A percentile compares a stretch with the other conserved stretches of the same genome.
Conservation (phyloP, 2,888 invertebrate species). For the Drosophila greeni region DNA sequence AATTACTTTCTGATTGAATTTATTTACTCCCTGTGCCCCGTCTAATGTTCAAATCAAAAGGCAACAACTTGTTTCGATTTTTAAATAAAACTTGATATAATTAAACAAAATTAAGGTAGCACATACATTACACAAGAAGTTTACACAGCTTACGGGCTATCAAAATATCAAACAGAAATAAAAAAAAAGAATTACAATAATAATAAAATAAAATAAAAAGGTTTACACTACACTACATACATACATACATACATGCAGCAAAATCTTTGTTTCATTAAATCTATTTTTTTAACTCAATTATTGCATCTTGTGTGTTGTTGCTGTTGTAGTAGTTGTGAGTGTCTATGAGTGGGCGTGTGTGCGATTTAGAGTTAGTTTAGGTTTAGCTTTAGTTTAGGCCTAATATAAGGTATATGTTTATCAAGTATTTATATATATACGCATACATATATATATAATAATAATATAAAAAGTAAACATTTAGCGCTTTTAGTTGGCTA, state of each 20-base stretch:
- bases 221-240: conserved; percentile 17
- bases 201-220: neutral
- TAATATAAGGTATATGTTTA: conserved; percentile 45
- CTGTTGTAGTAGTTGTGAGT: conserved; percentile 9
- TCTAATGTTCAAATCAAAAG: conserved; percentile 2
- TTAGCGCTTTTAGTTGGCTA: conserved; percentile 60
- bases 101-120: conserved; percentile 66
- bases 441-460: conserved; percentile 38
- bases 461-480: conserved; percentile 53
- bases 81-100: conserved; percentile 66
- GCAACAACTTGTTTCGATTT: conserved; percentile 20
- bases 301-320: conserved; percentile 19
- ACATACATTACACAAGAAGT: conserved; percentile 63
- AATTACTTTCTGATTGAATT: conserved; percentile 15
- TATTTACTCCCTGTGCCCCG: conserved; percentile 1
- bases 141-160: conserved; percentile 55
- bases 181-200: conserved; percentile 6
- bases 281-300: conserved; percentile 42
- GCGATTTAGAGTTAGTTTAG: conserved; percentile 38
- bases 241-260: conserved; percentile 15
- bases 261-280: conserved; percentile 26
- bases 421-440: conserved; percentile 43
- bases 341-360: conserved; percentile 25
- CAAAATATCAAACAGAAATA: conserved; percentile 35
- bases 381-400: conserved; percentile 28